Conservation (phyloP, 1,140 invertebrate species). For the Lerema accius region DNA sequence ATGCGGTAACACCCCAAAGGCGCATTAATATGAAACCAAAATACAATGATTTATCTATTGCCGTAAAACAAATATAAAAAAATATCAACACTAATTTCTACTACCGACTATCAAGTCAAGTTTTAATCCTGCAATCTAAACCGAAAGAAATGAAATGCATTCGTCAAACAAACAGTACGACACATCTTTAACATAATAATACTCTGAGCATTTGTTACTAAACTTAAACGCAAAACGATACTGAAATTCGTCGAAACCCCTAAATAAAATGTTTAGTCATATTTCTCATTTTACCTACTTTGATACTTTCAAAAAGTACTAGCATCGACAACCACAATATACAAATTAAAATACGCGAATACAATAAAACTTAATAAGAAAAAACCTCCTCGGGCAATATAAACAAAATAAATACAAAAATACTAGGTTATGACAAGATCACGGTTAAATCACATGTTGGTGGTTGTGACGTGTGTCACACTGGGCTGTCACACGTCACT, state of each 20-base stretch:
- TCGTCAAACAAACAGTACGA: slow-evolving; percentile 21
- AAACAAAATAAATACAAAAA: slow-evolving; percentile 42
- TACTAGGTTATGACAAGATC: slow-evolving; percentile 61
- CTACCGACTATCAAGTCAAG: neutral
- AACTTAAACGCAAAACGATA: slow-evolving; percentile 8
- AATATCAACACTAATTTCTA: neutral
- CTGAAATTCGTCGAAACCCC: slow-evolving; percentile 3
- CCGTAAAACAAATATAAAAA: neutral
- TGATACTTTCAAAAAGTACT: slow-evolving; percentile 42
- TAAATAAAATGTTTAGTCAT: slow-evolving; percentile 16
- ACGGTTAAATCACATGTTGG: slow-evolving; percentile 53
- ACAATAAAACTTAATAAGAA: slow-evolving; percentile 25
- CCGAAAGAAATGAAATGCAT: slow-evolving; percentile 7
- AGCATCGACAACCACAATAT: slow-evolving; percentile 24
- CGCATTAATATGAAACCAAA: neutral
- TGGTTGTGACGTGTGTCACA: slow-evolving; percentile 12
- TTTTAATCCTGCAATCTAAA: neutral
- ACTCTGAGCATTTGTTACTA: slow-evolving; percentile 36
- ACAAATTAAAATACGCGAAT: slow-evolving; percentile 20
- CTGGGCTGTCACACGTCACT: neutral
- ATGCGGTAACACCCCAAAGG: neutral
- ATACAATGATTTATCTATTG: neutral
- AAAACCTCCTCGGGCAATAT: slow-evolving; percentile 25
- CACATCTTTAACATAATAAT: slow-evolving; percentile 41
- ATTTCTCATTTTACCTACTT: slow-evolving; percentile 21